phyloP scores from a whole-genome alignment of 1,140 invertebrate genomes.

The Arion vulgaris region DNA sequence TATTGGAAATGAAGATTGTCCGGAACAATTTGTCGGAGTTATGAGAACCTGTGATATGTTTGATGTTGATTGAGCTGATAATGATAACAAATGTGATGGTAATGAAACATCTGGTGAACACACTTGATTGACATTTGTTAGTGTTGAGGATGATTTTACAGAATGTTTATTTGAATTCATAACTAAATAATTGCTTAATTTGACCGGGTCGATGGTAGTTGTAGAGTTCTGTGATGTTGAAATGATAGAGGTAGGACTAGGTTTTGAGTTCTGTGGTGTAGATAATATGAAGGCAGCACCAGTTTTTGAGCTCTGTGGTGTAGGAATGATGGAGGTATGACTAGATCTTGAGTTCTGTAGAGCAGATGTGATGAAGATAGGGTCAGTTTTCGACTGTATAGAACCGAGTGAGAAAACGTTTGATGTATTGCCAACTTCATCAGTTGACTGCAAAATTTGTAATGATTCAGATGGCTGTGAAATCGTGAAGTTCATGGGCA shows the following conservation, averaged over 20 bases:
- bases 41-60: neutral
- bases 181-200: neutral
- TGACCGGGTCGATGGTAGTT: neutral
- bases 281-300: too few relatives aligned
- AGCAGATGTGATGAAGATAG: too few relatives aligned
- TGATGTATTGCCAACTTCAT: neutral
- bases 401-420: neutral
- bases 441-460: neutral
- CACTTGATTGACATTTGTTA: neutral
- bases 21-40: neutral
- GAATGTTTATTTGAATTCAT: neutral
- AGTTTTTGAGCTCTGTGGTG: too few relatives aligned
- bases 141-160: neutral
- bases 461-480: neutral
- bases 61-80: neutral
- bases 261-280: too few relatives aligned
- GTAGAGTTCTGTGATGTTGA: too few relatives aligned
- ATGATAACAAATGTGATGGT: neutral
- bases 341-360: too few relatives aligned
- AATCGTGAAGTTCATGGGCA: neutral
- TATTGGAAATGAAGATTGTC: neutral
- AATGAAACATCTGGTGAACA: neutral
- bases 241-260: too few relatives aligned
- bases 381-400: neutral
- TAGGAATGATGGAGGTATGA: too few relatives aligned